These are phyloP conservation scores for Oceanites oceanicus DNA, from an alignment of 2,113 vertebrate species.

Conservation along the genomic window DNA sequence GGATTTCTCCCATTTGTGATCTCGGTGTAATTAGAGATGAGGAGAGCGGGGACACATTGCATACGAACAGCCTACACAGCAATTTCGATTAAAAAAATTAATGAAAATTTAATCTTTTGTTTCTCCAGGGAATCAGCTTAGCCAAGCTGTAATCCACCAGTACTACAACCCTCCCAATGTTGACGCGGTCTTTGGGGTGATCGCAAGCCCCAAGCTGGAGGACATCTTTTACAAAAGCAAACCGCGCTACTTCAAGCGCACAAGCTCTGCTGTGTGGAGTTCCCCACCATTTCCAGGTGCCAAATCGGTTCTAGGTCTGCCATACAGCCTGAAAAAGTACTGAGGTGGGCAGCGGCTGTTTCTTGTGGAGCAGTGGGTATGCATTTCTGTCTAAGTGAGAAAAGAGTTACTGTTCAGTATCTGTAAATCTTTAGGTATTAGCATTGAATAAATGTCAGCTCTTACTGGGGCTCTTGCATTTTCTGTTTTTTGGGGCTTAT, in stretches of 20 bases:
- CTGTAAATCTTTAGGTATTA: neutral
- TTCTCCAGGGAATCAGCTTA: conserved; percentile 78
- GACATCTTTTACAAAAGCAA: conserved; percentile 90
- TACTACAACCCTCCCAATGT: conserved; percentile 85
- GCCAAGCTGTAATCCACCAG: conserved; percentile 81
- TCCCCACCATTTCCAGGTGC: conserved; percentile 75
- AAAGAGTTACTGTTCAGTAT: neutral
- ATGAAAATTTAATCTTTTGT: neutral
- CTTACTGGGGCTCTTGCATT: neutral
- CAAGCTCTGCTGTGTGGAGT: conserved; percentile 91
- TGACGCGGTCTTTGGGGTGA: conserved; percentile 74
- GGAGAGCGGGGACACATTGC: neutral
- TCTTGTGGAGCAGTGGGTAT: neutral
- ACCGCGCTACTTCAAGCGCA: conserved; percentile 90
- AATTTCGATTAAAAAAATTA: neutral
- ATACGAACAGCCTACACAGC: neutral
- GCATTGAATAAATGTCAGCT: neutral
- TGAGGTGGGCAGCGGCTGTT: neutral
- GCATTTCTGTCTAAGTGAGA: neutral
- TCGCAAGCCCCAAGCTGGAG: conserved; percentile 82
- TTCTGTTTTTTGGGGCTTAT: neutral
- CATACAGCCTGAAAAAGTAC: conserved; percentile 49
- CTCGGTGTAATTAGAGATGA: neutral
- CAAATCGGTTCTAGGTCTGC: neutral
- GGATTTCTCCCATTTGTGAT: neutral